These are phyloP conservation scores for Paracentrotus lividus DNA, from an alignment of 53 echinoderm and acorn worm genomes.

Conservation along the genomic window DNA sequence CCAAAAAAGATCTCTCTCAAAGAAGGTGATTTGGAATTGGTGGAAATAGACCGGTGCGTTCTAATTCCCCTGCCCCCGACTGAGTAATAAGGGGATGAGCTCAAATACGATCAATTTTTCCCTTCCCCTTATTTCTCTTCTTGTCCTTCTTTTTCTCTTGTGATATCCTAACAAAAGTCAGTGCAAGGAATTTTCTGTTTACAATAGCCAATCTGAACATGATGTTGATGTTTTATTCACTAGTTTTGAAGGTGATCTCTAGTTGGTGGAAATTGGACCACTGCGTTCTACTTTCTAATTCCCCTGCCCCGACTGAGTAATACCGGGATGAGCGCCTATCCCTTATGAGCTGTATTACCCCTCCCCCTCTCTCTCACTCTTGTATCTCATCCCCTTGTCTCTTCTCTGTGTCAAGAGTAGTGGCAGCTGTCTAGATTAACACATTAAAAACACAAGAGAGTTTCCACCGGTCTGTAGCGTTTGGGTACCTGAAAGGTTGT, in stretches of 20 bases:
- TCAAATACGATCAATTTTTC: slow-evolving; percentile 6
- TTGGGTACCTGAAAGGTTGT: not conserved
- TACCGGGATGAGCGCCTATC: slow-evolving; percentile 36
- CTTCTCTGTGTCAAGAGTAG: not conserved
- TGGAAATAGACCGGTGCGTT: slow-evolving; percentile 14
- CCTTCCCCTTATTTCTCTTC: not conserved
- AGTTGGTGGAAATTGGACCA: slow-evolving; percentile 34
- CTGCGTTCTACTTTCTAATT: not conserved
- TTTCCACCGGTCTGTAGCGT: not conserved
- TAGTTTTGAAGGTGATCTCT: too few relatives aligned
- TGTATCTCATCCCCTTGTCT: slow-evolving; percentile 41
- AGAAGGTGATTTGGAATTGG: not conserved
- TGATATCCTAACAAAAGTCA: too few relatives aligned
- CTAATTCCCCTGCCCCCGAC: slow-evolving; percentile 13
- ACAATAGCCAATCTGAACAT: too few relatives aligned
- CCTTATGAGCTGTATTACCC: slow-evolving; percentile 19
- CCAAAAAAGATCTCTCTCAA: too few relatives aligned
- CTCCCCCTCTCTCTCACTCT: not conserved
- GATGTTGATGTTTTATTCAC: too few relatives aligned
- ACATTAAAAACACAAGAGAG: slow-evolving; percentile 45
- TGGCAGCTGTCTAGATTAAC: slow-evolving; percentile 48
- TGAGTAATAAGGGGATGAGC: slow-evolving; percentile 40
- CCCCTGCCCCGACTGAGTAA: slow-evolving; percentile 25
- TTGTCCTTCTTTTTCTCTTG: too few relatives aligned
- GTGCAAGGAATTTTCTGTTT: too few relatives aligned